Evolutionary conservation across 2,797 vertebrate species (phyloP).

Genomic region (Protonibea diacanthus): DNA sequence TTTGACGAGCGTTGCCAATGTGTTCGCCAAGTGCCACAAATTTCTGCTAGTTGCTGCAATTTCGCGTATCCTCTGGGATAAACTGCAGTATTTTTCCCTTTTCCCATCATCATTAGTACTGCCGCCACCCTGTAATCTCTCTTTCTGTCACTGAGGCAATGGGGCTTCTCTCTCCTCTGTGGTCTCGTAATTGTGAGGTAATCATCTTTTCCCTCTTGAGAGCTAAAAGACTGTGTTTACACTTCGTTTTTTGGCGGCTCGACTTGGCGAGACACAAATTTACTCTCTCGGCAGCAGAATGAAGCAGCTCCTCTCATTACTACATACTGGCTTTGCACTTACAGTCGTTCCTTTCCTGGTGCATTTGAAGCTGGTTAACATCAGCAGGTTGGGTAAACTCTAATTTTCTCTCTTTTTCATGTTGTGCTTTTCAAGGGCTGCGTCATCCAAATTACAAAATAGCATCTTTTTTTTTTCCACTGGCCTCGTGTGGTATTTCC

Average conservation of each 20-base stretch:
- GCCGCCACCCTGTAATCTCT: constrained; percentile 77
- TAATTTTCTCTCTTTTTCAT: not conserved
- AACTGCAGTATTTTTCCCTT: constrained; percentile 67
- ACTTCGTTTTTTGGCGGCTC: constrained; percentile 70
- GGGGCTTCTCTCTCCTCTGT: constrained; percentile 73
- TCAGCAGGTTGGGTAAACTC: constrained; percentile 37
- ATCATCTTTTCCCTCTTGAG: constrained; percentile 81
- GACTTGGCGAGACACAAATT: constrained; percentile 75
- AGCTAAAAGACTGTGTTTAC: constrained; percentile 80
- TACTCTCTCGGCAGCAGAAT: constrained; percentile 64
- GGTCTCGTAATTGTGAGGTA: constrained; percentile 80
- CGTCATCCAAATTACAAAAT: not conserved
- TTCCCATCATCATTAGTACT: constrained; percentile 69
- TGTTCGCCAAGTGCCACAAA: constrained; percentile 49
- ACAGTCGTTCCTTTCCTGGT: constrained; percentile 14
- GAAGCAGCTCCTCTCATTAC: constrained; percentile 64
- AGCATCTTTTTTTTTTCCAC: not conserved
- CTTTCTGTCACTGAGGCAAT: constrained; percentile 72
- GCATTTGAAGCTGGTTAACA: constrained; percentile 31
- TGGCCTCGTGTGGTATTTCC: not conserved
- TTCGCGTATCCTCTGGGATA: constrained; percentile 58
- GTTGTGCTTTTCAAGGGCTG: not conserved
- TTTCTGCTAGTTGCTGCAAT: constrained; percentile 64
- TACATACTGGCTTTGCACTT: constrained; percentile 52
- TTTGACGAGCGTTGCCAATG: constrained; percentile 41